Evolutionary conservation across 2,888 invertebrate species (phyloP), one percentile per base, ranked within the genome.

Genomic region (Erebia epiphron): DNA sequence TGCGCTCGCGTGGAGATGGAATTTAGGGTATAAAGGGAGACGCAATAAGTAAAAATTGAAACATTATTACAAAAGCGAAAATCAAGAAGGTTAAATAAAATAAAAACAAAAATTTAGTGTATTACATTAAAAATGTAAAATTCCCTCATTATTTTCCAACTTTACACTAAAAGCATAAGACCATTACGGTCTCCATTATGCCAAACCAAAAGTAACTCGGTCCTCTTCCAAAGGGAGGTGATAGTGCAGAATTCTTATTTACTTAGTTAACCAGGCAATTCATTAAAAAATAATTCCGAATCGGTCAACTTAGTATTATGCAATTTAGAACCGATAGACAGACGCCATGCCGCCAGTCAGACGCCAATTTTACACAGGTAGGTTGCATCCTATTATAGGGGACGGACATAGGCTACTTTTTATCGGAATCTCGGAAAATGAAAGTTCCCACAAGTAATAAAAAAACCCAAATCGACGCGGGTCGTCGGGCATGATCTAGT

Each of bases 141-240:
- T 64, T 35, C 1, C 9, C 21, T 18, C 54, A 52, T 64, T 18
- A 64, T 54, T 64, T 64, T 13, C 1, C 52, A 56, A 66, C 43
- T 52, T 71, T 54, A 68, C 56, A 60, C 56, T 68, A 66, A 68
- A 57, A 68, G 71, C 65, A 54, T 62, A 26, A 68, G 35, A 4
- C 65, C 49, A 68, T 68, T 56, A 68, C 16, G 11, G 21, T 18
- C 18, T 61, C 65, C 68, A 66, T 66, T 54, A 52, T 2, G 50
- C 14, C 46, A 58, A 50, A 8, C 21, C 8, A 49, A 9, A 49
- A 60, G 16, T 49, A 8, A 62, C 14, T 14, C 46, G 35, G 16
- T 4, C 14, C 7, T 4, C 2, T 18, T 10, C 14, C 14, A 21
- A 62, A 21, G 46, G 18, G 49, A 62, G 46, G 1, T 16, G 43